Evolutionary conservation across 2,797 vertebrate genomes (phyloP).

Genomic region (Euthynnus affinis): DNA sequence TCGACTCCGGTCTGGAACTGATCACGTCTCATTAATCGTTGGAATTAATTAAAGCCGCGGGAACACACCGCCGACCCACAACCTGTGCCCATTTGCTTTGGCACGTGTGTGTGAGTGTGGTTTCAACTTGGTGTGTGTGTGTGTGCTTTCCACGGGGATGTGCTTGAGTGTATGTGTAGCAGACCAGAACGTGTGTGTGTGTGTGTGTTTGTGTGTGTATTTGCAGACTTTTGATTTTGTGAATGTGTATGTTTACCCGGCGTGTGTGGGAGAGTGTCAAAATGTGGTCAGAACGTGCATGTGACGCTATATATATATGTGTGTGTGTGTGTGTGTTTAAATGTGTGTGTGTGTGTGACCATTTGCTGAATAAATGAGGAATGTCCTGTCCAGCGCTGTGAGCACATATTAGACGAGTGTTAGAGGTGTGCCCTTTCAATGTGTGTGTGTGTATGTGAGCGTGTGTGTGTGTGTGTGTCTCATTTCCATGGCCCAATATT

Average conservation of each 20-base stretch:
- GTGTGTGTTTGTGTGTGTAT: slow-evolving; percentile 28
- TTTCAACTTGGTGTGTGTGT: slow-evolving; percentile 17
- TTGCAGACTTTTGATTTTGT: slow-evolving; percentile 38
- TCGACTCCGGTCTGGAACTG: slow-evolving; percentile 46
- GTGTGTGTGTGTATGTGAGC: slow-evolving; percentile 24
- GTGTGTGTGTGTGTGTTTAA: background rate
- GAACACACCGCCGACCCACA: slow-evolving; percentile 59
- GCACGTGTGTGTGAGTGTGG: slow-evolving; percentile 35
- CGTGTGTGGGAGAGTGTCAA: slow-evolving; percentile 45
- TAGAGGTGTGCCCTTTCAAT: slow-evolving; percentile 53
- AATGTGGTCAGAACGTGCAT: slow-evolving; percentile 50
- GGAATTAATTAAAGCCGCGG: slow-evolving; percentile 73
- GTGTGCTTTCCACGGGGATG: slow-evolving; percentile 17
- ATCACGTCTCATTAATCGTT: slow-evolving; percentile 73
- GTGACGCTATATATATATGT: slow-evolving; percentile 19
- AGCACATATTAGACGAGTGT: slow-evolving; percentile 55
- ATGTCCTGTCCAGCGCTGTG: slow-evolving; percentile 60
- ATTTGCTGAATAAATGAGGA: slow-evolving; percentile 69
- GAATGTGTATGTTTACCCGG: slow-evolving; percentile 23
- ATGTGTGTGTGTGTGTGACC: slow-evolving; percentile 16
- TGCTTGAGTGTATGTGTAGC: slow-evolving; percentile 19
- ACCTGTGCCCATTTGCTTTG: slow-evolving; percentile 50
- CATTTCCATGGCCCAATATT: slow-evolving; percentile 85
- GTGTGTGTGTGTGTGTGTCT: slow-evolving; percentile 52
- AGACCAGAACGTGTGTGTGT: slow-evolving; percentile 14